Conservation (phyloP, 2,888 invertebrate genomes). For the Macroteleia sp. region DNA sequence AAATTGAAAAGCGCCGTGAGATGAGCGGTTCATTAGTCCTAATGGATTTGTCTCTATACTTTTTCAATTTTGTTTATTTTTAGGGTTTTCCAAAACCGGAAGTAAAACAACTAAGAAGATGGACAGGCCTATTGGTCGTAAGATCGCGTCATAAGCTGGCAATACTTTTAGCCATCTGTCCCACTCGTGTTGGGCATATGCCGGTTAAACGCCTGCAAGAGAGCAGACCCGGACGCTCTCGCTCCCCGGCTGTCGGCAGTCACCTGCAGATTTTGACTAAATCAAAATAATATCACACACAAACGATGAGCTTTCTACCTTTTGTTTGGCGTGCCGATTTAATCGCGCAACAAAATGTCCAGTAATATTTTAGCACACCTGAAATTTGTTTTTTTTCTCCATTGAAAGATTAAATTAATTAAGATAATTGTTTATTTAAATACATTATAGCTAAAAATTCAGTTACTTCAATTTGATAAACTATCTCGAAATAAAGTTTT, state of each 20-base stretch:
- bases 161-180: constrained; percentile 74
- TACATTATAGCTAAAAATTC: no score
- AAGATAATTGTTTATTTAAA: no score
- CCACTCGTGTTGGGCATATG: constrained; percentile 76
- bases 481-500: no score
- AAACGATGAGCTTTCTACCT: constrained; percentile 53
- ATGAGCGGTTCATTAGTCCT: no score
- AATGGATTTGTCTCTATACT: no score
- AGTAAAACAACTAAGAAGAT: no score
- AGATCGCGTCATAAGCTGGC: constrained; percentile 35
- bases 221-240: constrained; percentile 65
- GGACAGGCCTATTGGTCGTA: constrained; percentile 19
- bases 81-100: constrained; percentile 49
- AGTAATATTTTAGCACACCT: no score
- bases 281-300: constrained; percentile 77
- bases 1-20: no score
- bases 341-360: constrained; percentile 16
- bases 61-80: no score
- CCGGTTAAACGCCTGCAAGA: constrained; percentile 53
- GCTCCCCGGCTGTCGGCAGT: constrained; percentile 79
- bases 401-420: no score
- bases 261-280: constrained; percentile 78
- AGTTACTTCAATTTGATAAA: no score
- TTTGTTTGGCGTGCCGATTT: constrained; percentile 22
- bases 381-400: no score